Conservation (phyloP, 2,888 invertebrate species). For the Acleris emargana region DNA sequence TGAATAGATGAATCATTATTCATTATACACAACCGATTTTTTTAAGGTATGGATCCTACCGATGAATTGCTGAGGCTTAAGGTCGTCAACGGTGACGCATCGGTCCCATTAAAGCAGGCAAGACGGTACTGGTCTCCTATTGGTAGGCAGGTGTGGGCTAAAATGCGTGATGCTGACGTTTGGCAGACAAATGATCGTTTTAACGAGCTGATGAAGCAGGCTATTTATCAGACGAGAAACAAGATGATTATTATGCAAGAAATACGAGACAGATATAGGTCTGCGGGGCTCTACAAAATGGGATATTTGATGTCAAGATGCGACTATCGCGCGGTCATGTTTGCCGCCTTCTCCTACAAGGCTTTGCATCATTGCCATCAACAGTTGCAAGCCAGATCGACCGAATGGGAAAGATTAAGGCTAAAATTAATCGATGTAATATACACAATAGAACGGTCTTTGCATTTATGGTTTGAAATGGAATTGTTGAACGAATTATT, state of each 20-base stretch:
- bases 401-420: rapidly evolving
- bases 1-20: too few species aligned
- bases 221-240: neutral
- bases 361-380: neutral
- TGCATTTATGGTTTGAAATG: too few species aligned
- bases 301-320: neutral
- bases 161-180: rapidly evolving
- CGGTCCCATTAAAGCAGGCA: neutral
- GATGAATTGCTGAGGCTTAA: neutral
- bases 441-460: too few species aligned
- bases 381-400: too few species aligned
- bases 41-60: neutral
- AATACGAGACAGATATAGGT: neutral
- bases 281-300: neutral
- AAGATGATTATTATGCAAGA: neutral
- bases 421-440: too few species aligned
- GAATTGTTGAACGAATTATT: too few species aligned
- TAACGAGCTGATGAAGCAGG: neutral
- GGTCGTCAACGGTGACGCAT: neutral
- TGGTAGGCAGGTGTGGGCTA: rapidly evolving
- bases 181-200: neutral
- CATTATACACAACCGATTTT: neutral
- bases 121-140: neutral
- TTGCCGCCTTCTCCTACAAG: neutral
- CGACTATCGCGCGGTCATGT: neutral